These are phyloP conservation scores for Papilio polyxenes DNA, from an alignment of 1,140 invertebrate genomes.

Conservation along the genomic window DNA sequence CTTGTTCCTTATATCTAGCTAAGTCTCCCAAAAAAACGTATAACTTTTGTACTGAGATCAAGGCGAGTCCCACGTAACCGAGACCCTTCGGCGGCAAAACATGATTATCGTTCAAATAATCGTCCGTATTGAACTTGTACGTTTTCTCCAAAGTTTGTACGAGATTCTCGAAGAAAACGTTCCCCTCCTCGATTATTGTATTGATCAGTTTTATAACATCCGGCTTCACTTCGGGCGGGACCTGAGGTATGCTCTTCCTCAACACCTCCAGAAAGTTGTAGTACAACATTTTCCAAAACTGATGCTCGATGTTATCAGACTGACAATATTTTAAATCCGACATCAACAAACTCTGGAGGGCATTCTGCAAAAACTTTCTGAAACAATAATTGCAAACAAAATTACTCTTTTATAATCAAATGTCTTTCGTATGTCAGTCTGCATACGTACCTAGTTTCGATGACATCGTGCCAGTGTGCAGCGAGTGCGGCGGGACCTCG, in stretches of 20 bases:
- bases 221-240: constrained; percentile 80
- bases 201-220: constrained; percentile 85
- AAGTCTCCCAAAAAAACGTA: constrained; percentile 95
- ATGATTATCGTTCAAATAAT: constrained; percentile 82
- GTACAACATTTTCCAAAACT: constrained; percentile 95
- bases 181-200: constrained; percentile 90
- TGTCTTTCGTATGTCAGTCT: background rate
- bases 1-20: constrained; percentile 92
- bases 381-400: constrained; percentile 43
- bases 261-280: constrained; percentile 94
- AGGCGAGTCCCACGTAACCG: constrained; percentile 86
- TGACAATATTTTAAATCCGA: constrained; percentile 94
- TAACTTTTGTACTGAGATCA: constrained; percentile 92
- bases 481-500: constrained; percentile 61
- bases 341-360: constrained; percentile 87
- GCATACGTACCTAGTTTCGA: constrained; percentile 61
- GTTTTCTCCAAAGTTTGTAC: constrained; percentile 87
- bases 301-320: constrained; percentile 92
- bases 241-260: constrained; percentile 83
- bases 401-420: too few relatives aligned
- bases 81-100: constrained; percentile 81
- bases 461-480: constrained; percentile 64
- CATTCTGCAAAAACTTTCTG: constrained; percentile 83
- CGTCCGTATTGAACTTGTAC: constrained; percentile 87
- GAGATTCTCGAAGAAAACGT: constrained; percentile 88